Percentiles rank a stretch among this genome's conserved stretches.
Conservation (phyloP, 2,113 vertebrate species). For the zebrafish (Danio rerio) region GRCz12tu NC_133183.1:28019501-28020000, state of each 20-base stretch:
- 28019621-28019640: slow-evolving; percentile 27
- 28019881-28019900: slow-evolving; percentile 40
- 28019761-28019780: slow-evolving; percentile 50
- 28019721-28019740: slow-evolving; percentile 63
- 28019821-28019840: slow-evolving; percentile 48
- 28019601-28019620: slow-evolving; percentile 29
- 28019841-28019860: slow-evolving; percentile 13
- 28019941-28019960: slow-evolving; percentile 15
- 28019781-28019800: slow-evolving; percentile 55
- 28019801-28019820: slow-evolving; percentile 40
- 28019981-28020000: not conserved
- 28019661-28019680: slow-evolving; percentile 2
- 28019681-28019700: slow-evolving; percentile 17
- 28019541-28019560: not conserved
- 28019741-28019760: slow-evolving; percentile 64
- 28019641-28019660: slow-evolving; percentile 32
- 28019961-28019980: not conserved
- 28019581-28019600: slow-evolving; percentile 10
- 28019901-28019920: slow-evolving; percentile 25
- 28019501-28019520: slow-evolving; percentile 30
- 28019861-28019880: slow-evolving; percentile 19
- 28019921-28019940: not conserved
- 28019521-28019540: slow-evolving; percentile 33
- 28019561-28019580: slow-evolving; percentile 31
- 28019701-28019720: slow-evolving; percentile 63